These are phyloP conservation scores for Platysternon megacephalum DNA, from an alignment of 2,113 vertebrate genomes.

Conservation along the genomic window DNA sequence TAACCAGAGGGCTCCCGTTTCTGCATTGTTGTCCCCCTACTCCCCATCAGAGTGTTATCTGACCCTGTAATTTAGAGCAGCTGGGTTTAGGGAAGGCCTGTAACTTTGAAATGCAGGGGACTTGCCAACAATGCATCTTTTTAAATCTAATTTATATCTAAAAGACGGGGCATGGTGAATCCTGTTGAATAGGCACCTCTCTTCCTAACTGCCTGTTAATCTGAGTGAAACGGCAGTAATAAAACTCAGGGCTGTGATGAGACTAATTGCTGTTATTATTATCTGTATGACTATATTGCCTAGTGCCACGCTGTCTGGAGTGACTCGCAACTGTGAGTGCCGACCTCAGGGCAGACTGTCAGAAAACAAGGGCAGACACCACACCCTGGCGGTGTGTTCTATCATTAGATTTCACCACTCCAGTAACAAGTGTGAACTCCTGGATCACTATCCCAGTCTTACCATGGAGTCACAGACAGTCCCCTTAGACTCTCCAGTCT, in stretches of 20 bases:
- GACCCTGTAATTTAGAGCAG: accelerated
- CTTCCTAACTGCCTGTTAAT: accelerated
- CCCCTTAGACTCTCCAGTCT: not conserved
- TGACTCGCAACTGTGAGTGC: not conserved
- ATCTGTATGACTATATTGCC: not conserved
- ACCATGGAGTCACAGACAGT: not conserved
- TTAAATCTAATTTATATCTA: not conserved
- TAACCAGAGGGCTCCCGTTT: not conserved
- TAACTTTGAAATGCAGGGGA: accelerated
- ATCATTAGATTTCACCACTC: not conserved
- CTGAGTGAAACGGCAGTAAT: not conserved
- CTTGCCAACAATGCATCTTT: not conserved
- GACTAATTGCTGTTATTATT: not conserved
- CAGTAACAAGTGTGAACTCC: not conserved
- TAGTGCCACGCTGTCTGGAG: not conserved
- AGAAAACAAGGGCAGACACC: not conserved
- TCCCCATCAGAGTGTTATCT: accelerated
- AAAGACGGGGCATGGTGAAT: accelerated
- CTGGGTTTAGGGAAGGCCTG: not conserved
- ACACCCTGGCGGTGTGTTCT: not conserved
- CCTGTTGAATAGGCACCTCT: not conserved
- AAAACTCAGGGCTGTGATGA: accelerated
- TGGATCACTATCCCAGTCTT: not conserved
- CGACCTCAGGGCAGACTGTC: not conserved
- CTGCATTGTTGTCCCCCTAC: accelerated